Percentiles rank a stretch among this genome's conserved stretches.
Evolutionary conservation across 2,888 invertebrate genomes (phyloP).

Genomic region (Notodromas monacha): DNA sequence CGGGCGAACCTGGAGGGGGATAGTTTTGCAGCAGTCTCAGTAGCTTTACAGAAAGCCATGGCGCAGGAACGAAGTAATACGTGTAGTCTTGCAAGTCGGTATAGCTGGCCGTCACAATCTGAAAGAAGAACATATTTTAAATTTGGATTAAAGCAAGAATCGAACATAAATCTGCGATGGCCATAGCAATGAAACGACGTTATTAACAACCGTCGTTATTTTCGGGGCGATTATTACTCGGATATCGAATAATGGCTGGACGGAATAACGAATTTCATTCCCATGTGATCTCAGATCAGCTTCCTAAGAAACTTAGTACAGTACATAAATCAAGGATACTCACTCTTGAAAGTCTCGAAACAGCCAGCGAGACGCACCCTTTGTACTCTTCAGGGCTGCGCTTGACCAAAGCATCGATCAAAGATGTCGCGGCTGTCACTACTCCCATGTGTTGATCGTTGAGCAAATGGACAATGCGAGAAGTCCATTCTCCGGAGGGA

Average conservation of each 20-base stretch:
- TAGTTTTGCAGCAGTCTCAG: conserved; percentile 85
- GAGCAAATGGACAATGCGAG: conserved; percentile 81
- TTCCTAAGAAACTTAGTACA: no score
- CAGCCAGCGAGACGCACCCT: conserved; percentile 88
- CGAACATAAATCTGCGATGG: neutral
- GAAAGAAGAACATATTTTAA: conserved; percentile 13
- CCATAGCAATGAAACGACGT: no score
- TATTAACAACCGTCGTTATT: no score
- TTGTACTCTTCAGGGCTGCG: conserved; percentile 98
- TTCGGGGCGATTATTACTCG: no score
- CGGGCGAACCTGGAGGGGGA: conserved; percentile 45
- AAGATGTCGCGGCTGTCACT: conserved; percentile 86
- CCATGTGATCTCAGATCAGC: no score
- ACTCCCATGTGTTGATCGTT: conserved; percentile 99
- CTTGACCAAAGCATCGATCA: conserved; percentile 91
- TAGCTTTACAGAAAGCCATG: conserved; percentile 94
- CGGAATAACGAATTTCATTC: no score
- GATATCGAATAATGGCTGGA: no score
- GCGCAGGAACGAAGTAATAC: conserved; percentile 99
- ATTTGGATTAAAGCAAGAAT: conserved; percentile 5
- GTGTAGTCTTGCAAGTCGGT: conserved; percentile 98
- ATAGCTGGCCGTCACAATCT: conserved; percentile 94
- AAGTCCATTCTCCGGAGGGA: conserved; percentile 92
- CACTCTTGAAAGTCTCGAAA: conserved; percentile 71
- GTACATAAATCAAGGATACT: conserved; percentile 12